Evolutionary conservation across 1,140 invertebrate genomes (phyloP).

Genomic region (Ctenoplectra terminalis): DNA sequence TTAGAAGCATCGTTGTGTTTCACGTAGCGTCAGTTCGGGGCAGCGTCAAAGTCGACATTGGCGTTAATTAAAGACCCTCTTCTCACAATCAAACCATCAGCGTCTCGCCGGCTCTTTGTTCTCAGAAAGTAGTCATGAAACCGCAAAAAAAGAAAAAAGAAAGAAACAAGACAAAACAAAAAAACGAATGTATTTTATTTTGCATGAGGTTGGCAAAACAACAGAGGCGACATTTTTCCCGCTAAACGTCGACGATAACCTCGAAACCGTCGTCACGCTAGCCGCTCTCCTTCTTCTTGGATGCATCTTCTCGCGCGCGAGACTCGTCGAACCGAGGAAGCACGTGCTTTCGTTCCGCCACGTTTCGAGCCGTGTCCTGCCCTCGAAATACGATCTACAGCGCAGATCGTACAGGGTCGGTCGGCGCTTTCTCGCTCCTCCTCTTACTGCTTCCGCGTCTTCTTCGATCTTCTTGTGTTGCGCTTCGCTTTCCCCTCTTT

Average conservation of each 20-base stretch:
- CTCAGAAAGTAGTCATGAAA: not conserved
- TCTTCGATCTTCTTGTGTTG: not conserved
- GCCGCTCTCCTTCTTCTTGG: no score
- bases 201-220: not conserved
- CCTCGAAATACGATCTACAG: slow-evolving; percentile 47
- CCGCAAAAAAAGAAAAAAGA: not conserved
- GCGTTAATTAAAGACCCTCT: not conserved
- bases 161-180: no score
- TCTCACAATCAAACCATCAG: not conserved
- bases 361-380: slow-evolving; percentile 33
- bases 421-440: not conserved
- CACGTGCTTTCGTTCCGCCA: slow-evolving; percentile 64
- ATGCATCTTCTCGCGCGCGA: not conserved
- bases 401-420: not conserved
- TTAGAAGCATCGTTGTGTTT: not conserved
- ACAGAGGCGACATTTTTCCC: not conserved
- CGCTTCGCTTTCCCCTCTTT: not conserved
- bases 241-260: not conserved
- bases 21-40: no score
- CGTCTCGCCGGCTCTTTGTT: not conserved
- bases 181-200: not conserved
- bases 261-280: not conserved
- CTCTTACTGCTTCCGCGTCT: not conserved
- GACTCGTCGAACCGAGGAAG: slow-evolving; percentile 52
- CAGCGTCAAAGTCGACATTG: not conserved